Percentiles rank a stretch among this genome's conserved stretches.
Conservation (phyloP, 2,113 vertebrate species). For the Microtus oregoni region DNA sequence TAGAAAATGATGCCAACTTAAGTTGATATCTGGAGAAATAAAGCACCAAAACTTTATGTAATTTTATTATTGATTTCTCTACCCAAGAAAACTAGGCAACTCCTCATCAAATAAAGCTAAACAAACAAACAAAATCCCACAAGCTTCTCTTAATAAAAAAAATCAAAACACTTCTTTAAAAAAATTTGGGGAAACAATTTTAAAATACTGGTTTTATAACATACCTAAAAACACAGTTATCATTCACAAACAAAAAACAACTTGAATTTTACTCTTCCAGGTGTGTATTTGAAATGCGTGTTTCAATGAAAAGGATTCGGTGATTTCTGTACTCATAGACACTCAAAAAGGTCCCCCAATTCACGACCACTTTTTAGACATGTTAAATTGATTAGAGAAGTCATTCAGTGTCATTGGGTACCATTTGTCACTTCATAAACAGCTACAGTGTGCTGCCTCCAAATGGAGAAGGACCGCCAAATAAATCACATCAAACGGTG, state of each 20-base stretch:
- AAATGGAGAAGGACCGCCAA: slow-evolving; percentile 90
- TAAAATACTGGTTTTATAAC: slow-evolving; percentile 57
- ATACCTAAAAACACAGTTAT: not conserved
- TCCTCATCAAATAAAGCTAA: slow-evolving; percentile 42
- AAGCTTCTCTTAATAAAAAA: not conserved
- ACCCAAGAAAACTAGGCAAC: not conserved
- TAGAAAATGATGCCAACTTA: slow-evolving; percentile 57
- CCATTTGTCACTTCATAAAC: slow-evolving; percentile 92
- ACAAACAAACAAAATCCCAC: slow-evolving; percentile 29
- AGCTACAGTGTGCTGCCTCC: slow-evolving; percentile 88
- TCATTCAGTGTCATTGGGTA: slow-evolving; percentile 93
- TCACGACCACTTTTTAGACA: slow-evolving; percentile 88
- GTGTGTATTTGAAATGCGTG: not conserved
- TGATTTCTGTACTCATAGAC: slow-evolving; percentile 83
- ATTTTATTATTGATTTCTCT: not conserved
- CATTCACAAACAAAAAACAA: not conserved
- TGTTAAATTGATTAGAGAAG: slow-evolving; percentile 95
- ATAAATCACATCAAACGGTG: slow-evolving; percentile 95
- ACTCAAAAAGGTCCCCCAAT: slow-evolving; percentile 85
- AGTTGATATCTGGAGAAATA: slow-evolving; percentile 11
- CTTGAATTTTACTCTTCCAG: slow-evolving; percentile 28
- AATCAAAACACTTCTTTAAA: slow-evolving; percentile 23
- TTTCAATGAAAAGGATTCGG: slow-evolving; percentile 69
- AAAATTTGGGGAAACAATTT: not conserved
- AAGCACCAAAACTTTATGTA: not conserved